phyloP scores from a whole-genome alignment of 2,797 vertebrate genomes.

The Rhincodon typus region DNA sequence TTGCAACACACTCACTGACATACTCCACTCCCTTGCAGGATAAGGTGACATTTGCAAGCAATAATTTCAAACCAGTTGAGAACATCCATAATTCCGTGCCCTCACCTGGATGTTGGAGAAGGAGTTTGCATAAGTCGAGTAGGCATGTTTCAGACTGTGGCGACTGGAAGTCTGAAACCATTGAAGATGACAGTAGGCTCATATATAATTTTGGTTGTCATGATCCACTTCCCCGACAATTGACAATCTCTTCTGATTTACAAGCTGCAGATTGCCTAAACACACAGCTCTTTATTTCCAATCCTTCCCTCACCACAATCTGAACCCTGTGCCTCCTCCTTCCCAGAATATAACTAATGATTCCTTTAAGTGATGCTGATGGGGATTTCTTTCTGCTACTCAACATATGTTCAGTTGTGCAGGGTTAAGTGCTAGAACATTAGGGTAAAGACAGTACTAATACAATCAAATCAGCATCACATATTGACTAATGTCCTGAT shows the following conservation, averaged over 20 bases:
- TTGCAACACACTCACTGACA: not conserved
- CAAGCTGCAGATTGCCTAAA: not conserved
- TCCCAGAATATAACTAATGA: no score
- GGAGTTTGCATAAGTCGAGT: not conserved
- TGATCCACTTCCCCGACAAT: not conserved
- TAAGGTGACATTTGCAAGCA: not conserved
- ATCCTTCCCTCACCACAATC: no score
- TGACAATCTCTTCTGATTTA: not conserved
- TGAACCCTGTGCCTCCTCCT: no score
- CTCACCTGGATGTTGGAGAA: not conserved
- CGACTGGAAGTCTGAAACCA: not conserved
- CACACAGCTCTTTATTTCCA: no score
- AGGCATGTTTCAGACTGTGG: not conserved
- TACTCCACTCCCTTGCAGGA: not conserved
- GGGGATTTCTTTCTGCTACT: no score
- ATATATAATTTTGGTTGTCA: not conserved
- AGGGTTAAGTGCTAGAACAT: no score
- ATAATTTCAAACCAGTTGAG: no score
- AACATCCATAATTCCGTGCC: not conserved
- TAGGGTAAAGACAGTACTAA: no score
- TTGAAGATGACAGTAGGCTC: not conserved
- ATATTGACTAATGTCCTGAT: no score
- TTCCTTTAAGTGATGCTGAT: no score
- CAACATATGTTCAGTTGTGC: no score
- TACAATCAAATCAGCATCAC: no score